These are phyloP conservation scores for Perizoma affinitatum DNA, from an alignment of 2,888 invertebrate genomes.

Conservation along the genomic window DNA sequence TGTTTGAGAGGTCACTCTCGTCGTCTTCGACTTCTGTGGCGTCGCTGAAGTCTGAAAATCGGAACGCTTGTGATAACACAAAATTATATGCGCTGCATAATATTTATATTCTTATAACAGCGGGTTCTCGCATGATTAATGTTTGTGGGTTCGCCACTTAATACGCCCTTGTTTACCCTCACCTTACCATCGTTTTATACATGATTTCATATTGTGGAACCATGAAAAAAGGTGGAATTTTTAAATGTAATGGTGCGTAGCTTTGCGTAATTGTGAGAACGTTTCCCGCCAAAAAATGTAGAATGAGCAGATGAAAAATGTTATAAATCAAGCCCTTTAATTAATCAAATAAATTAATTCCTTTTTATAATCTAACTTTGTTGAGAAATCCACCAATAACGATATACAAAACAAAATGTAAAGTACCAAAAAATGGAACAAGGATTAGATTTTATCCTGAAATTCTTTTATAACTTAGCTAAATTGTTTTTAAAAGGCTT, in stretches of 20 bases:
- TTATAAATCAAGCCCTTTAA: background rate
- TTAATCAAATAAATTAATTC: background rate
- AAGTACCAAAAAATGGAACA: background rate
- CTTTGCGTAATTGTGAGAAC: slow-evolving; percentile 2
- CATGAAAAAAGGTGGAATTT: slow-evolving; percentile 22
- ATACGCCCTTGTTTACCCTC: slow-evolving; percentile 36
- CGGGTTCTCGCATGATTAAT: slow-evolving; percentile 59
- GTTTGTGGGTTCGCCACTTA: slow-evolving; percentile 32
- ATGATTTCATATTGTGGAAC: slow-evolving; percentile 20
- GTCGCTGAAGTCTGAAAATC: background rate
- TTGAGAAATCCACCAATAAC: slow-evolving; percentile 10
- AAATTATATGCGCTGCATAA: background rate
- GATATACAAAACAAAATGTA: slow-evolving; percentile 13
- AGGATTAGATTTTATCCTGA: slow-evolving; percentile 7
- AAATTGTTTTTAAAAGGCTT: slow-evolving; percentile 41
- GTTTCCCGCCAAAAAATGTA: background rate
- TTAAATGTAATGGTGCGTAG: slow-evolving; percentile 19
- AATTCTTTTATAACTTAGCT: slow-evolving; percentile 36
- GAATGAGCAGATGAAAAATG: too few relatives aligned
- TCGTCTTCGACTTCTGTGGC: too few relatives aligned
- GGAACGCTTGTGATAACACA: background rate
- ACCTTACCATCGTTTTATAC: slow-evolving; percentile 17
- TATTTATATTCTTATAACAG: slow-evolving; percentile 39
- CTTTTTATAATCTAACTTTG: background rate
- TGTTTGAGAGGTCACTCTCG: too few relatives aligned